Conservation (phyloP, 1,140 invertebrate species). For the Bradysia coprophila region DNA sequence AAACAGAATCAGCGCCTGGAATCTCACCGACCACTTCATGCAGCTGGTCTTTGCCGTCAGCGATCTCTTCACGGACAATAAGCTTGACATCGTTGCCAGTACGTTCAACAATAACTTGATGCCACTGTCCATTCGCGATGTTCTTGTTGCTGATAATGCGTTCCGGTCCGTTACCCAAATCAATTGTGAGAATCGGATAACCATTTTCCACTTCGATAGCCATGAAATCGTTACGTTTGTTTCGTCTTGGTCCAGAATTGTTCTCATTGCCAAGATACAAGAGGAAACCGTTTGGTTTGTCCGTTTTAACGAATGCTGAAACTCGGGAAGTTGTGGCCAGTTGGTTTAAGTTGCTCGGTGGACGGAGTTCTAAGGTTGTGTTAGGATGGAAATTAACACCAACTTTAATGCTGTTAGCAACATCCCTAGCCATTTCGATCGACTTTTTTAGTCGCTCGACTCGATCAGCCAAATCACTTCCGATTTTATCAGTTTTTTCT, state of each 20-base stretch:
- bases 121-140: slow-evolving; percentile 76
- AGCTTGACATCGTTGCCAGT: slow-evolving; percentile 67
- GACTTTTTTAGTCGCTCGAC: slow-evolving; percentile 55
- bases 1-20: slow-evolving; percentile 53
- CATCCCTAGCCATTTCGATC: slow-evolving; percentile 59
- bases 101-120: slow-evolving; percentile 74
- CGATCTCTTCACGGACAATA: slow-evolving; percentile 56
- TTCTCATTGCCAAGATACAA: slow-evolving; percentile 79
- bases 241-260: slow-evolving; percentile 26
- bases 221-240: slow-evolving; percentile 71
- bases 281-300: slow-evolving; percentile 60
- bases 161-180: slow-evolving; percentile 71
- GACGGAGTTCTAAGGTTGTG: slow-evolving; percentile 66
- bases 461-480: slow-evolving; percentile 41
- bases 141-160: slow-evolving; percentile 52
- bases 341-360: slow-evolving; percentile 62
- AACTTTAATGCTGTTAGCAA: slow-evolving; percentile 49
- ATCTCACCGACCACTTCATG: slow-evolving; percentile 34
- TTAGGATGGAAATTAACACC: slow-evolving; percentile 73
- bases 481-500: slow-evolving; percentile 29
- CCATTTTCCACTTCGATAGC: slow-evolving; percentile 79
- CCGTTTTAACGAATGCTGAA: slow-evolving; percentile 72
- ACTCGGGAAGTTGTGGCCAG: slow-evolving; percentile 72
- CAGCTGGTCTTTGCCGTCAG: slow-evolving; percentile 33
- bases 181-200: slow-evolving; percentile 65